Evolutionary conservation across 1,140 invertebrate genomes (phyloP).

Genomic region (Maconellicoccus hirsutus): DNA sequence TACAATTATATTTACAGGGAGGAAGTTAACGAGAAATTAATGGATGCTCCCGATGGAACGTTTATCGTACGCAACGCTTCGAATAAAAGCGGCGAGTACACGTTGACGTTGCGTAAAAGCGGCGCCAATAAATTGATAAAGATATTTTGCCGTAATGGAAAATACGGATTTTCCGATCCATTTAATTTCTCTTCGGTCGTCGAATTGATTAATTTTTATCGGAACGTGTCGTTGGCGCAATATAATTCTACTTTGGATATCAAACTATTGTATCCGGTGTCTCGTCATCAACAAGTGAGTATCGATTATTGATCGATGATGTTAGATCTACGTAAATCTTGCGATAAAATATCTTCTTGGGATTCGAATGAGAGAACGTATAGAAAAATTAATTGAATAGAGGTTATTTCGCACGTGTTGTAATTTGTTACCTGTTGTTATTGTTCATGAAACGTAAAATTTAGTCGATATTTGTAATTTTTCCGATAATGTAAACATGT

Average conservation of each 20-base stretch:
- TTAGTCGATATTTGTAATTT: too few species aligned
- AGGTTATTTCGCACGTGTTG: too few species aligned
- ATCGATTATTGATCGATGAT: too few species aligned
- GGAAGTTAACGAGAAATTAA: constrained; percentile 84
- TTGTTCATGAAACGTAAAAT: too few species aligned
- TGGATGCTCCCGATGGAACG: constrained; percentile 83
- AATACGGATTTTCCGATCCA: constrained; percentile 86
- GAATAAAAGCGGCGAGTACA: constrained; percentile 73
- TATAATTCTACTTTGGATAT: constrained; percentile 89
- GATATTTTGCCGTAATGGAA: constrained; percentile 80
- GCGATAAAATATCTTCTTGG: too few species aligned
- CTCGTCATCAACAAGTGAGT: constrained; percentile 45
- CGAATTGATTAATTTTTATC: constrained; percentile 82
- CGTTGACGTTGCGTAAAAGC: constrained; percentile 84
- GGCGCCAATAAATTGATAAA: constrained; percentile 94
- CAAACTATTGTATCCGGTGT: constrained; percentile 77
- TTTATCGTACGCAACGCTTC: constrained; percentile 92
- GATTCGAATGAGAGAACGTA: too few species aligned
- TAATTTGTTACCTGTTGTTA: too few species aligned
- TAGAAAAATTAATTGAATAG: too few species aligned
- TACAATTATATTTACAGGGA: constrained; percentile 42
- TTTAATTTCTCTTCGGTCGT: constrained; percentile 83
- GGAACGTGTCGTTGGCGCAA: constrained; percentile 68
- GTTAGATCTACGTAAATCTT: too few species aligned
- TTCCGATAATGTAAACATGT: too few species aligned